Percentiles rank a stretch among this genome's conserved stretches.
Evolutionary conservation across 2,113 vertebrate species (phyloP).

Genomic region (Paramisgurnus dabryanus): DNA sequence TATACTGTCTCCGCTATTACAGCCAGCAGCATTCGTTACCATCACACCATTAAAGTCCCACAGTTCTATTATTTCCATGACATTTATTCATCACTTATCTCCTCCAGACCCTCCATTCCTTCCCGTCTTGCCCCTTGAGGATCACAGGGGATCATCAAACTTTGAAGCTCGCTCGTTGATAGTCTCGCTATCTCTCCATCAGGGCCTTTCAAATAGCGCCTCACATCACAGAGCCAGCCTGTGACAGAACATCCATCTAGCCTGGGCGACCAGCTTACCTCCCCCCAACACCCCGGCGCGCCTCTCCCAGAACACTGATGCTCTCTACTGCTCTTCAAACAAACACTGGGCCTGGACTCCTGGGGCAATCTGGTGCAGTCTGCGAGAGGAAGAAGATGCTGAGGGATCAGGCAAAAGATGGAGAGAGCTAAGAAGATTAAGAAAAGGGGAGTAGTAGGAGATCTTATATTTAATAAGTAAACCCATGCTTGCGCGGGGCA

Average conservation of each 20-base stretch:
- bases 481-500: slow-evolving; percentile 64
- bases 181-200: slow-evolving; percentile 60
- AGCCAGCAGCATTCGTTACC: neutral
- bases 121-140: slow-evolving; percentile 20
- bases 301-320: slow-evolving; percentile 63
- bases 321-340: slow-evolving; percentile 45
- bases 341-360: slow-evolving; percentile 28
- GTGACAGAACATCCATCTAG: slow-evolving; percentile 76
- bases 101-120: slow-evolving; percentile 12
- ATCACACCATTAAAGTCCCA: slow-evolving; percentile 12
- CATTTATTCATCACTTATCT: slow-evolving; percentile 3
- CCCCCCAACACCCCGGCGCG: slow-evolving; percentile 55
- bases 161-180: slow-evolving; percentile 49
- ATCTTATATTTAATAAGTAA: slow-evolving; percentile 79
- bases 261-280: slow-evolving; percentile 63
- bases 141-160: slow-evolving; percentile 22
- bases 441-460: slow-evolving; percentile 60
- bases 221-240: slow-evolving; percentile 62
- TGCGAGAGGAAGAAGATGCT: slow-evolving; percentile 42
- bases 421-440: slow-evolving; percentile 51
- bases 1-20: neutral
- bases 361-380: slow-evolving; percentile 45
- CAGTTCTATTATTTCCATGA: slow-evolving; percentile 1
- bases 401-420: slow-evolving; percentile 23
- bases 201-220: slow-evolving; percentile 65